Evolutionary conservation across 2,888 invertebrate species (phyloP).

Genomic region (Caenorhabditis drosophilae): DNA sequence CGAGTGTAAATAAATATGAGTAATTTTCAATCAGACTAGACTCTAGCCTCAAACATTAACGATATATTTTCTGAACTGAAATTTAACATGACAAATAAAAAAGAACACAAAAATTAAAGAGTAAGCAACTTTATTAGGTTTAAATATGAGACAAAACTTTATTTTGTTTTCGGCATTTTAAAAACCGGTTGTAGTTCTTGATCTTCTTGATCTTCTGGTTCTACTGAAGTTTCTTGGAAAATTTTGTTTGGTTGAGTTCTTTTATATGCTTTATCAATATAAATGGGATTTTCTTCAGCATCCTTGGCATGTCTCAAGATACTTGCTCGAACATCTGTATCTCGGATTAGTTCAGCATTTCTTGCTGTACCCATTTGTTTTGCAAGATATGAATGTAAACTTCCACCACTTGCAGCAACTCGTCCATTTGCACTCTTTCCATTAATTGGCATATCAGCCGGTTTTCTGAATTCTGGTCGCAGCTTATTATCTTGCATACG

Average conservation of each 20-base stretch:
- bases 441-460: constrained; percentile 74
- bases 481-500: constrained; percentile 69
- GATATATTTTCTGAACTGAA: not conserved
- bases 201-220: constrained; percentile 52
- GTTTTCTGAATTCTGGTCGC: constrained; percentile 70
- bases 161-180: constrained; percentile 53
- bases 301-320: constrained; percentile 68
- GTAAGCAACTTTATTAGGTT: too few relatives aligned
- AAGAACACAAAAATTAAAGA: not conserved
- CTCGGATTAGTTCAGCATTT: constrained; percentile 63
- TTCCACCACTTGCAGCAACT: constrained; percentile 78
- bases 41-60: not conserved
- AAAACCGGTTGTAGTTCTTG: constrained; percentile 55
- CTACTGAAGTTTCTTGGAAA: constrained; percentile 60
- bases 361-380: constrained; percentile 83
- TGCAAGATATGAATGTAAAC: constrained; percentile 92
- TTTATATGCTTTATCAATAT: constrained; percentile 63
- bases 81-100: not conserved
- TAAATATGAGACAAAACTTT: constrained; percentile 5
- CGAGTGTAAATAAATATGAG: too few relatives aligned
- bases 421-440: constrained; percentile 71
- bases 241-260: constrained; percentile 66
- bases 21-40: too few relatives aligned
- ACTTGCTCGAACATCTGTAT: constrained; percentile 64
- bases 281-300: constrained; percentile 62